These are phyloP conservation scores for Bergia sp. DNA, from an alignment of 92 coral and sea anemone species.

Conservation along the genomic window DNA sequence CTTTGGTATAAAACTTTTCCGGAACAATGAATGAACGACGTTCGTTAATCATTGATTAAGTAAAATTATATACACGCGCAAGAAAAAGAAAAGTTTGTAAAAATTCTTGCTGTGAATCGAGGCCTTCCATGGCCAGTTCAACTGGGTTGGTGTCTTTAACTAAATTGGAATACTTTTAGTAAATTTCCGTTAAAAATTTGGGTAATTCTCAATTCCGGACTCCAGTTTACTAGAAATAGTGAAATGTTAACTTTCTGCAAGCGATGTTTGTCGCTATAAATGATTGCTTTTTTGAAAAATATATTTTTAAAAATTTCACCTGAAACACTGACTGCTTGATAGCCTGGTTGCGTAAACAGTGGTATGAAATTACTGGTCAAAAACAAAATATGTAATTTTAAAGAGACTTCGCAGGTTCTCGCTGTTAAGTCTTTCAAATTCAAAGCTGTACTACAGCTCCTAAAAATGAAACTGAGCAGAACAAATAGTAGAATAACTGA, in stretches of 20 bases:
- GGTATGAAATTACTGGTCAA: background rate
- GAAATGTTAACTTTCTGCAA: background rate
- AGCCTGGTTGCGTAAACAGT: background rate
- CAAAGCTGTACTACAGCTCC: background rate
- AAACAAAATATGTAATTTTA: background rate
- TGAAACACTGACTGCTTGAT: background rate
- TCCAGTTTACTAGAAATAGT: background rate
- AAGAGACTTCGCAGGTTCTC: background rate
- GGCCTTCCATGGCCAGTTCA: background rate
- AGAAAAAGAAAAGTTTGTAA: background rate
- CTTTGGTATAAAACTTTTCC: slow-evolving; percentile 77
- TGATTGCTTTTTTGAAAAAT: background rate
- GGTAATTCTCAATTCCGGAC: background rate
- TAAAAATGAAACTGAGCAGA: background rate
- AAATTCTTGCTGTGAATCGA: background rate
- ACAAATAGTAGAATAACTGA: background rate
- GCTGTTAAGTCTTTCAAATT: background rate
- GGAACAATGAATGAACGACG: slow-evolving; percentile 55
- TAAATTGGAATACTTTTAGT: too few relatives aligned
- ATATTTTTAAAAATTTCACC: background rate
- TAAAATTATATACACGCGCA: background rate
- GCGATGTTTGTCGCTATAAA: background rate
- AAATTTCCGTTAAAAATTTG: background rate
- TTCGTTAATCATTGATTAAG: slow-evolving; percentile 12
- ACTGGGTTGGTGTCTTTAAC: background rate